Conservation (phyloP, 2,797 vertebrate species). For the Rhinichthys osculus region DNA sequence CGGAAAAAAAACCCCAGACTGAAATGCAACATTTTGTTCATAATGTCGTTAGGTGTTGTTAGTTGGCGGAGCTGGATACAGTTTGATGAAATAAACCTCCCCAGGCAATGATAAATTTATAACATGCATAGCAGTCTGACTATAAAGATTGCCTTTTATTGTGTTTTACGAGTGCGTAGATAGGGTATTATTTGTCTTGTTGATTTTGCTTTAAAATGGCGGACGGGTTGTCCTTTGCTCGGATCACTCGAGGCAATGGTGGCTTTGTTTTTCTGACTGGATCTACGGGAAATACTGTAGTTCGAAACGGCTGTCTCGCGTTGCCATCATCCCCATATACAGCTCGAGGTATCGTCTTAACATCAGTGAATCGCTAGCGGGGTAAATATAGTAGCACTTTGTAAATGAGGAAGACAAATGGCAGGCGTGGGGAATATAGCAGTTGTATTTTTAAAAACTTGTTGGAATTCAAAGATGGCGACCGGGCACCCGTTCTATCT, state of each 20-base stretch:
- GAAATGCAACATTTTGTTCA: constrained; percentile 31
- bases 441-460: constrained; percentile 9
- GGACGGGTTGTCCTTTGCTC: constrained; percentile 72
- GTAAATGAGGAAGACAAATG: not conserved
- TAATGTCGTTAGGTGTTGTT: constrained; percentile 32
- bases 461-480: constrained; percentile 58
- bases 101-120: constrained; percentile 41
- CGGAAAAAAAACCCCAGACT: constrained; percentile 42
- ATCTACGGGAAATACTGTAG: constrained; percentile 33
- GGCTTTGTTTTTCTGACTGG: constrained; percentile 52
- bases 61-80: constrained; percentile 35
- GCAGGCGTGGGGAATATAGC: not conserved
- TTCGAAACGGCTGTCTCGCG: constrained; percentile 31
- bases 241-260: constrained; percentile 59
- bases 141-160: constrained; percentile 79
- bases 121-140: constrained; percentile 75
- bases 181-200: constrained; percentile 50
- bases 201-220: constrained; percentile 66
- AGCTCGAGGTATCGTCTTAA: constrained; percentile 15
- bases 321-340: constrained; percentile 19
- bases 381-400: constrained; percentile 32
- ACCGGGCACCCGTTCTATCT: constrained; percentile 16
- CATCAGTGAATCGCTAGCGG: constrained; percentile 28
- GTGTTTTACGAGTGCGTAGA: constrained; percentile 38
- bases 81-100: constrained; percentile 63